Evolutionary conservation across 2,888 invertebrate species (phyloP), one percentile per base, ranked within the genome.

Genomic region (Gibbula magus): DNA sequence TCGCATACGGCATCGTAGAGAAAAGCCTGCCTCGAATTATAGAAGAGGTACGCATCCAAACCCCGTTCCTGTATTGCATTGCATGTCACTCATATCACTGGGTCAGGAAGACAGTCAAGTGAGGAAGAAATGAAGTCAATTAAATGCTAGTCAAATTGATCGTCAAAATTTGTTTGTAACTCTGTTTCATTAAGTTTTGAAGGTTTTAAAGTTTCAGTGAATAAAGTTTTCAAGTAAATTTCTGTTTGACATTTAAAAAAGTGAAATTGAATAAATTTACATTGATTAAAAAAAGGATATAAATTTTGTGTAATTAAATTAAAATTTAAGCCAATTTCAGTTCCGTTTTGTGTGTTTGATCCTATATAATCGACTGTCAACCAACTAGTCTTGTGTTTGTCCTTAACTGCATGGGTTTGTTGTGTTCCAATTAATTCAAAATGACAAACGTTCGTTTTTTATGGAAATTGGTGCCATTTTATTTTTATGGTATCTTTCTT

Each of bases 1-100:
- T 95, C 94, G 95, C 95, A 93, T 95, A 94, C 94, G 94, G 94
- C 93, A 95, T 95, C 94, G 95, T 95, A 90, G 95, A 95, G 94
- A 95, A 95, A 93, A 95, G 95, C 90, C 94, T 95, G 92, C 94
- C 95, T 85, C 92, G 93, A 91, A 95, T 95, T 93, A 93, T 95
- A 85, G 94, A 94, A 93, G 95, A 95, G 95, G 95, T 95, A 95
- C 73, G 78, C 51, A 32, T 81, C 77, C 45, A 29, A 25, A 22
- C 35, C 74, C 78, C 10, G 25, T 32, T 73, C 32, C 25, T 39
- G 39, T 25, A 54, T 22, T 32, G 25, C 70, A 29, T 70, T 70
- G 78, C 78, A 78, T 74, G 73, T 7, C 32, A 73, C 52, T 22
- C 29, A n/a, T 56, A 32, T 39, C 29, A 35, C 35, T 61, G 39